phyloP scores from a whole-genome alignment of 2,888 invertebrate species.

The Meteorus cinctellus region DNA sequence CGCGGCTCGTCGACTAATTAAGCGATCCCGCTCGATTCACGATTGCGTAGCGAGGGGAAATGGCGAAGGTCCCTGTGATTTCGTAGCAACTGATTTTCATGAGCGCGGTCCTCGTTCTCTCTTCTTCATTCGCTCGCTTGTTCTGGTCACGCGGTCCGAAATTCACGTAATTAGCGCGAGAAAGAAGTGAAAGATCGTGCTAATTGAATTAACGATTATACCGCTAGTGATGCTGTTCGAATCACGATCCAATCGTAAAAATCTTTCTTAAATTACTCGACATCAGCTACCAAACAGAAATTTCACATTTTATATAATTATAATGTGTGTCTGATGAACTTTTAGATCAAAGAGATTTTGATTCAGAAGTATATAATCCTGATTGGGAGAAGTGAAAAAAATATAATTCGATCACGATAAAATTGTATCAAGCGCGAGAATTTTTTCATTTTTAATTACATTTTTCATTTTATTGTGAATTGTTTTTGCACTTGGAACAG shows the following conservation, averaged over 20 bases:
- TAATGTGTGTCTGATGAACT: too few relatives aligned
- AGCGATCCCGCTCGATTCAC: constrained; percentile 53
- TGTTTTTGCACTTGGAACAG: too few relatives aligned
- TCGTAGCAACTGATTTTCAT: constrained; percentile 51
- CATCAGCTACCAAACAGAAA: not conserved
- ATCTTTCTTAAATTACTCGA: not conserved
- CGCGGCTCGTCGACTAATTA: constrained; percentile 57
- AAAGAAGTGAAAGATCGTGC: constrained; percentile 4
- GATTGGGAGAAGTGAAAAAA: too few relatives aligned
- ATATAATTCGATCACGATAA: too few relatives aligned
- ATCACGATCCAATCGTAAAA: not conserved
- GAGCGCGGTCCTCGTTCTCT: not conserved
- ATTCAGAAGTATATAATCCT: too few relatives aligned
- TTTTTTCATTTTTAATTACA: too few relatives aligned
- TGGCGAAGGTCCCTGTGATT: constrained; percentile 38
- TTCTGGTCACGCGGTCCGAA: not conserved
- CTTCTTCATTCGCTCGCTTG: not conserved
- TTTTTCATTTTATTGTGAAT: too few relatives aligned
- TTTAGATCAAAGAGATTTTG: too few relatives aligned
- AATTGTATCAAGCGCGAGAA: too few relatives aligned
- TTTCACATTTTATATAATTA: not conserved
- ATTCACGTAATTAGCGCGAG: constrained; percentile 23
- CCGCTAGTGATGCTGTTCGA: not conserved
- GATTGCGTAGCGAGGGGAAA: constrained; percentile 9
- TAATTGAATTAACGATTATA: constrained; percentile 30